Evolutionary conservation across 2,797 vertebrate species (phyloP), one percentile per base, ranked within the genome.

Genomic region (Mycteria americana): DNA sequence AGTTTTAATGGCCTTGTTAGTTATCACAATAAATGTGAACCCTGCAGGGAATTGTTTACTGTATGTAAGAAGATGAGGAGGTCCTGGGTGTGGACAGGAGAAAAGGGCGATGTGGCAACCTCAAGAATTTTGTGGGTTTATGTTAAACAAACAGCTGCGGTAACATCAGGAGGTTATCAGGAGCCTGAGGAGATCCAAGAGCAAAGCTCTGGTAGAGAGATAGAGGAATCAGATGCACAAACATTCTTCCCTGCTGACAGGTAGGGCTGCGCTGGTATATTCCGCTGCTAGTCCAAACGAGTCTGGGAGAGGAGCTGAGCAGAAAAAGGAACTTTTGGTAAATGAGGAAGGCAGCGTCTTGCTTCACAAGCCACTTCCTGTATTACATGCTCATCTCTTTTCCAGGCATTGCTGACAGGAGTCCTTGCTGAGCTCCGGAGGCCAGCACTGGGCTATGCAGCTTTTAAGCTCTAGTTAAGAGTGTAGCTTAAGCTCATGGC

Each of bases 361-460:
- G 81, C 93, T 93, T 92, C 96, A 94, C 63, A 91, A 85, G 73
- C 92, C 76, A 65, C 86, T 95, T 97, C 97, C 97, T 94, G 13
- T 78, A 37, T 94, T 92, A 75, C 59, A 22, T 11, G 33, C 53
- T 56, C 53, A 30, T 85, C 53, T 82, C 33, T 83, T 76, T 83
- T 93, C 90, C 90, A 89, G 65, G 76, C 89, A 73, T 9, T 68
- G 88, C 72, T 88, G 70, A 72, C 43, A 46, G 62, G 35, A 94
- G 41, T 56, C 73, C 76, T 78, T 92, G 54, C 72, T 74, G 89
- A 67, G 39, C 19, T 92, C 45, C 67, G 72, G 30, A 54, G 82
- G 35, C 57, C 6, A 4, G 9, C 18, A 7, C 43, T 57, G 43
- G 28, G 14, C 79, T 83, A 10, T 27, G 24, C 65, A 77, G 50